A percentile compares a stretch with the other conserved stretches of the same genome.
Conservation (phyloP, 2,888 invertebrate species). For the Craniophora ligustri region DNA sequence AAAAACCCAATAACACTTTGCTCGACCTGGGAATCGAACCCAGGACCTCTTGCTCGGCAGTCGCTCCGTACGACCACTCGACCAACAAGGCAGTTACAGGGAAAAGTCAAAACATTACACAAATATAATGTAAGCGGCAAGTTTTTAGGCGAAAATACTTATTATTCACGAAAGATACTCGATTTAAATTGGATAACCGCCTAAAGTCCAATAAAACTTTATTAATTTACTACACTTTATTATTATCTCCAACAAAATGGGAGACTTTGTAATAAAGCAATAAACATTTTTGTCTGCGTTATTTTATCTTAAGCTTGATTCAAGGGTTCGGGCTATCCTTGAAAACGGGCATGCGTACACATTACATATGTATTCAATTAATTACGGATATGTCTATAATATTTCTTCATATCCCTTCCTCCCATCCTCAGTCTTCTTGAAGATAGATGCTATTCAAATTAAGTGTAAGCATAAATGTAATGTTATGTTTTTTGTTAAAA, state of each 20-base stretch:
- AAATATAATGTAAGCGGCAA: conserved; percentile 2
- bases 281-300: conserved; percentile 26
- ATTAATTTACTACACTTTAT: conserved; percentile 27
- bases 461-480: conserved; percentile 23
- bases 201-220: conserved; percentile 23
- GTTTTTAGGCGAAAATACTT: conserved; percentile 8
- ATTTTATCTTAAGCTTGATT: conserved; percentile 25
- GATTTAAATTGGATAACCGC: conserved; percentile 13
- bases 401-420: conserved; percentile 43
- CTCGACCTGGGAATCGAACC: no score
- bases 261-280: conserved; percentile 2
- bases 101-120: neutral
- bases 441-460: conserved; percentile 29
- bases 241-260: conserved; percentile 11
- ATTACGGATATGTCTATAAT: conserved; percentile 50
- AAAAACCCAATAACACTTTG: no score
- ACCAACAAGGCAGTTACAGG: neutral
- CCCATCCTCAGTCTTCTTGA: conserved; percentile 10
- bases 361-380: conserved; percentile 49
- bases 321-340: conserved; percentile 23
- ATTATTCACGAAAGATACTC: conserved; percentile 21
- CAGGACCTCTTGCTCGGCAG: no score
- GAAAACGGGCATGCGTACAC: conserved; percentile 21
- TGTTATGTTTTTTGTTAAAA: conserved; percentile 8
- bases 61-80: no score